Evolutionary conservation across 1,140 invertebrate species (phyloP).

Genomic region (Brachionus asplanchnoidis): DNA sequence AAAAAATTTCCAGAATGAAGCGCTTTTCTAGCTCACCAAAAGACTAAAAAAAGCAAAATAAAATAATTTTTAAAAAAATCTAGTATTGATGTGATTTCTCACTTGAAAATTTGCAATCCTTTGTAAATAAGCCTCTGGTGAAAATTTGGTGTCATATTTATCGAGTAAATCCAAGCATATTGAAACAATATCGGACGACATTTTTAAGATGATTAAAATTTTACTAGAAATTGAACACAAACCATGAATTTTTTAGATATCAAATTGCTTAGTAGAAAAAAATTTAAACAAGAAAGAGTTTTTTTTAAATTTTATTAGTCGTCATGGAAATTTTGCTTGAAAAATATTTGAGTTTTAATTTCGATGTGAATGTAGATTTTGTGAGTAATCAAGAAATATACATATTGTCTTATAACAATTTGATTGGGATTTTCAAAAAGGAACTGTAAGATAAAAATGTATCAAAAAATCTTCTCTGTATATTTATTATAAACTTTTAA

Average conservation of each 20-base stretch:
- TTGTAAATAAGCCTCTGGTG: conserved; percentile 20
- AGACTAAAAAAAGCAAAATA: neutral
- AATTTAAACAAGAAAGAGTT: neutral
- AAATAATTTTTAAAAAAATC: neutral
- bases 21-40: neutral
- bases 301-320: neutral
- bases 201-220: neutral
- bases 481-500: no score
- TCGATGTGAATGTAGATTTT: conserved; percentile 27
- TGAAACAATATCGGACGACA: conserved; percentile 13
- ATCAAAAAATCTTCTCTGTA: no score
- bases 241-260: neutral
- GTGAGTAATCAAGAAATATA: neutral
- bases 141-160: conserved; percentile 27
- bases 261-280: neutral
- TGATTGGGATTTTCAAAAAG: neutral
- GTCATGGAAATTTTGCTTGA: conserved; percentile 8
- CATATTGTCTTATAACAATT: neutral
- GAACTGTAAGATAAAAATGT: no score
- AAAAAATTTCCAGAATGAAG: conserved; percentile 13
- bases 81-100: neutral
- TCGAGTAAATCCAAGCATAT: neutral
- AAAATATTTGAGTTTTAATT: conserved; percentile 21
- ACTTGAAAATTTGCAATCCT: conserved; percentile 14
- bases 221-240: neutral